Evolutionary conservation across 2,113 vertebrate genomes (phyloP).

Genomic region (Fregetta grallaria): DNA sequence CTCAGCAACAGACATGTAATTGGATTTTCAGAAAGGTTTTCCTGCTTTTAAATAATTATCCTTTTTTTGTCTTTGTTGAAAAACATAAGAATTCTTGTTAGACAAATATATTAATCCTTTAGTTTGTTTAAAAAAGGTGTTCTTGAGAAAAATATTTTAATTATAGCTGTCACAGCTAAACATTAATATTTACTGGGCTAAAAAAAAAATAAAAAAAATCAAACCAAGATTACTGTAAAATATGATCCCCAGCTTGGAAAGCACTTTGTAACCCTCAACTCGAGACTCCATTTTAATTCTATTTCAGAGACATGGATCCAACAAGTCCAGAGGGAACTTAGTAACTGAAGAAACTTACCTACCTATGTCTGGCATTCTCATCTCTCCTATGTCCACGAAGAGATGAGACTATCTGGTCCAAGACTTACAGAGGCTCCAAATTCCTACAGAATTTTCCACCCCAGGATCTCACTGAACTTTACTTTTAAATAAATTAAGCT

Average conservation of each 20-base stretch:
- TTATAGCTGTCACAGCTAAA: background rate
- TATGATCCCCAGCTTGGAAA: background rate
- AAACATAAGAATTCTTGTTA: background rate
- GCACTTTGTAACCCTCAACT: background rate
- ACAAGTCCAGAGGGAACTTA: background rate
- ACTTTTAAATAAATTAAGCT: background rate
- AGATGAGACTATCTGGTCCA: background rate
- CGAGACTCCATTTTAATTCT: background rate
- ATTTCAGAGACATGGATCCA: background rate
- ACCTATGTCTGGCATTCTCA: background rate
- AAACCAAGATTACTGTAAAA: background rate
- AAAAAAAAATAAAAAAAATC: background rate
- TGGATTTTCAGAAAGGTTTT: background rate
- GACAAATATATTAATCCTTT: background rate
- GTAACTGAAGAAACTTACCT: background rate
- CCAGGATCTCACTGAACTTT: background rate
- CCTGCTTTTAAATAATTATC: background rate
- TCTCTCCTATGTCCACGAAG: background rate
- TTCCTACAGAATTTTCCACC: background rate
- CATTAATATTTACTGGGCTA: background rate
- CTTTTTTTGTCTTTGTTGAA: background rate
- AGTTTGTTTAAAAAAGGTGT: background rate
- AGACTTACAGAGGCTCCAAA: background rate
- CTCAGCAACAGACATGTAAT: background rate
- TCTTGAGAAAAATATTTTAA: background rate